These are phyloP conservation scores for Raja brachyura DNA, from an alignment of 2,113 vertebrate genomes.

Conservation along the genomic window DNA sequence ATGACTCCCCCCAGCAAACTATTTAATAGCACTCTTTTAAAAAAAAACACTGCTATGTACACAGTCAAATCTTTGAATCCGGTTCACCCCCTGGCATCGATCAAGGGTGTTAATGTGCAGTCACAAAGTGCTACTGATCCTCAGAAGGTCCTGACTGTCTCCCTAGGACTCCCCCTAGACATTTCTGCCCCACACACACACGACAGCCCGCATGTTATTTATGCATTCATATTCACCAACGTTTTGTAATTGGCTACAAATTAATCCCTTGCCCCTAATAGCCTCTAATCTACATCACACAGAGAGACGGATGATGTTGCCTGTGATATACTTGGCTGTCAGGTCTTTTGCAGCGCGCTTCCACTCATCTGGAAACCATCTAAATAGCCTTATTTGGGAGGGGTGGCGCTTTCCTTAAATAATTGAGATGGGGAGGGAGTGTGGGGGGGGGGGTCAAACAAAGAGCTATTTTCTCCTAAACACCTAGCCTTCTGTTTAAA, in stretches of 20 bases:
- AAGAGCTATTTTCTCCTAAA: conserved; percentile 40
- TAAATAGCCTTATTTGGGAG: conserved; percentile 69
- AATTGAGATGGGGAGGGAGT: conserved; percentile 45
- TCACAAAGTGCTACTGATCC: conserved; percentile 53
- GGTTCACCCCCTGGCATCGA: not conserved
- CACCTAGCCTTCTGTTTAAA: not conserved
- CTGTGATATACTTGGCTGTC: conserved; percentile 63
- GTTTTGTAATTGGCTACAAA: conserved; percentile 82
- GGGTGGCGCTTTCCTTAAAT: conserved; percentile 58
- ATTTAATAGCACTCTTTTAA: not conserved
- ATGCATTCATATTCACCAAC: conserved; percentile 69
- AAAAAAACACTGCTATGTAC: not conserved
- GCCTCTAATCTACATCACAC: conserved; percentile 61
- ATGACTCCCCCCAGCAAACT: conserved; percentile 47
- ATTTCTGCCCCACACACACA: conserved; percentile 47
- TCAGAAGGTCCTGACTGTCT: conserved; percentile 50
- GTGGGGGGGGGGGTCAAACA: conserved; percentile 45
- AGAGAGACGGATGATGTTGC: conserved; percentile 54
- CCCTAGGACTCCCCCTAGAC: conserved; percentile 49
- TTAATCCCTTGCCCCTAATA: conserved; percentile 73
- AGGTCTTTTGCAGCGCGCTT: conserved; percentile 56
- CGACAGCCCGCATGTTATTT: conserved; percentile 58
- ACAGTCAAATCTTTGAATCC: conserved; percentile 29
- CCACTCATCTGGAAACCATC: conserved; percentile 65
- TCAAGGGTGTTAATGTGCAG: conserved; percentile 42